Evolutionary conservation across 1,140 invertebrate species (phyloP).

Genomic region (Ephestia elutella): DNA sequence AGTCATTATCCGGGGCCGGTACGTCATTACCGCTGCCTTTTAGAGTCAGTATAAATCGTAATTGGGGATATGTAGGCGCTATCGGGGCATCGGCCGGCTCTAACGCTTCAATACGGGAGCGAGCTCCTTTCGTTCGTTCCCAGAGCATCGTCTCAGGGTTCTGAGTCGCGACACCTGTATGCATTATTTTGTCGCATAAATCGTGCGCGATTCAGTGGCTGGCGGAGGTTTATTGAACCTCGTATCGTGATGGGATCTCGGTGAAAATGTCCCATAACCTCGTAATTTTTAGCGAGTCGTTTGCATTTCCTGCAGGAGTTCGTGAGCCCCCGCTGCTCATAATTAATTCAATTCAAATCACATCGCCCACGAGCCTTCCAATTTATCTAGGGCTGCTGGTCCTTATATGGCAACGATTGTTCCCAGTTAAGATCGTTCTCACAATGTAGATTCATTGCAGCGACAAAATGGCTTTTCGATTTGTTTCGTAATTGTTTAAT

Average conservation of each 20-base stretch:
- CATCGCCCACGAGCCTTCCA: slow-evolving; percentile 61
- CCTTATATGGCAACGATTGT: slow-evolving; percentile 47
- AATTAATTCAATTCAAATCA: slow-evolving; percentile 74
- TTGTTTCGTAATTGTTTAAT: neutral
- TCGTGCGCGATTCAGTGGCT: slow-evolving; percentile 52
- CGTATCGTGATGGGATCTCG: slow-evolving; percentile 49
- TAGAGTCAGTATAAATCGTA: slow-evolving; percentile 60
- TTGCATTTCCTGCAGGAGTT: slow-evolving; percentile 52
- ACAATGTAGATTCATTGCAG: slow-evolving; percentile 9
- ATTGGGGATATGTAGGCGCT: slow-evolving; percentile 47
- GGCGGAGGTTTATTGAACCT: slow-evolving; percentile 63
- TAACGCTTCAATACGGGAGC: slow-evolving; percentile 42
- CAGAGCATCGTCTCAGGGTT: slow-evolving; percentile 52
- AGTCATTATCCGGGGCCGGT: slow-evolving; percentile 21
- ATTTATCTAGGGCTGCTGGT: slow-evolving; percentile 44
- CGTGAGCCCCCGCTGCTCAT: slow-evolving; percentile 46
- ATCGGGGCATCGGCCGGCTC: slow-evolving; percentile 40
- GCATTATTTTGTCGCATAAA: slow-evolving; percentile 69
- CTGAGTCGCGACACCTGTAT: slow-evolving; percentile 65
- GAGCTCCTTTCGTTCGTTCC: slow-evolving; percentile 49
- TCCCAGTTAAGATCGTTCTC: slow-evolving; percentile 23
- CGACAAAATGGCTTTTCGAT: slow-evolving; percentile 3
- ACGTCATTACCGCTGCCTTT: slow-evolving; percentile 66
- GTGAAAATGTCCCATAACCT: slow-evolving; percentile 42
- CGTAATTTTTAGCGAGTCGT: slow-evolving; percentile 45